Evolutionary conservation across 2,888 invertebrate genomes (phyloP).

Genomic region (Bellardia bayeri): DNA sequence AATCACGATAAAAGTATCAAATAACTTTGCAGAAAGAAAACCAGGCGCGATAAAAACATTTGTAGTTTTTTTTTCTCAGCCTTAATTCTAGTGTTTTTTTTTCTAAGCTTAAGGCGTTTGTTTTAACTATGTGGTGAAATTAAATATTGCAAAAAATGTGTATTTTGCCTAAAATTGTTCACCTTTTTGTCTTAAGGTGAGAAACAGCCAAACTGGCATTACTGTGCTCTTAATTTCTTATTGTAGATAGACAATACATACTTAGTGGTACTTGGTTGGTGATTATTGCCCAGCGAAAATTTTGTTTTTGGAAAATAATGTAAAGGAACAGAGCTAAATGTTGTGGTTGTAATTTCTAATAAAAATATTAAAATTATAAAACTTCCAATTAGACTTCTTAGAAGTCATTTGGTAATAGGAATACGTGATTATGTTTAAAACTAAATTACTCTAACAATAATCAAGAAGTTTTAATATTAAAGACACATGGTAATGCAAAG

Average conservation of each 20-base stretch:
- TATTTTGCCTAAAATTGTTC: slow-evolving; percentile 25
- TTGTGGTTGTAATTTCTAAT: no score
- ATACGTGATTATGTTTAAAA: no score
- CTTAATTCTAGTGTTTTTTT: background rate
- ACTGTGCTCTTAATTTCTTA: slow-evolving; percentile 17
- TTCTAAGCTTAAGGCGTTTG: slow-evolving; percentile 7
- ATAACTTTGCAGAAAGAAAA: slow-evolving; percentile 60
- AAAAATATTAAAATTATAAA: no score
- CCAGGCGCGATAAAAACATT: slow-evolving; percentile 37
- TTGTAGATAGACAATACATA: background rate
- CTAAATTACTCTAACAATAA: no score
- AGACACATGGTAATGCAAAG: no score
- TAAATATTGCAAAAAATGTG: slow-evolving; percentile 47
- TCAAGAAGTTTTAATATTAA: no score
- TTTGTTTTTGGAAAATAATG: no score
- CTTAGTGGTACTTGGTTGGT: no score
- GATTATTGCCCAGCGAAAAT: no score
- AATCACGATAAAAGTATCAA: slow-evolving; percentile 74
- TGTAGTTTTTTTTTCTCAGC: slow-evolving; percentile 20
- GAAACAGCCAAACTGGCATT: slow-evolving; percentile 33
- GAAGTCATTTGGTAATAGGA: no score
- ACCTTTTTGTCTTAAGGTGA: slow-evolving; percentile 44
- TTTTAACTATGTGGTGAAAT: slow-evolving; percentile 39
- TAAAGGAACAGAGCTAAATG: no score
- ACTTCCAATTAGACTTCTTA: no score